Evolutionary conservation across 2,888 invertebrate species (phyloP), one percentile per base, ranked within the genome.

Genomic region (Drosophila atripex): DNA sequence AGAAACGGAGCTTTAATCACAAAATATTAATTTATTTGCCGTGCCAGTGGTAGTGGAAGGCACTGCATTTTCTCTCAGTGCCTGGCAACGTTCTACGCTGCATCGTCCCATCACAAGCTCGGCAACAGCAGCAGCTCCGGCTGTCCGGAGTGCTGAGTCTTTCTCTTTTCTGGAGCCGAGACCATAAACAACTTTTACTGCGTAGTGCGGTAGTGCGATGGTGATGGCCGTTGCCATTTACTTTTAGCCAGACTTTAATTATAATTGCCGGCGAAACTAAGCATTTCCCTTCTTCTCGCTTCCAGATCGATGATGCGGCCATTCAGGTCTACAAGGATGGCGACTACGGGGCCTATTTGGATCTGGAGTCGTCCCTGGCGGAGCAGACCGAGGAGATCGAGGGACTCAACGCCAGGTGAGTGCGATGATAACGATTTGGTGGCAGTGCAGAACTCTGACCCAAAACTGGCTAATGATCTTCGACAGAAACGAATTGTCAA

Each of bases 381-480:
- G 99, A 99, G 92, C 99, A 99, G 91, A 95, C 97, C 77, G 99
- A 99, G 90, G 99, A 99, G 91, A 95, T 99, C 89, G 99, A 99
- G 92, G 97, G 97, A 77, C 96, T 99, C 89, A 96, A 97, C 91
- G 95, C 96, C 90, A 98, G 96, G 98, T 98, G 92, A 95, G 95
- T 80, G 35, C 38, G 41, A 39, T 25, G 39, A 39, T 46, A 28
- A 30, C 21, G 21, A 16, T 18, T 11, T 35, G 35, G 28, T 35
- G 25, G 18, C 38, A 21, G 25, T 9, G 8, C 23, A 35, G 35
- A 35, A 35, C 2, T 7, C 28, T 43, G 56, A 39, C 28, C 21
- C 28, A 35, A 30, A 14, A 28, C 16, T 12, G 28, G 25, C 50
- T 72, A 73, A 80, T 80, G 73, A 73, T 51, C 55, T 58, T 21